A percentile compares a stretch with the other conserved stretches of the same genome.
phyloP scores from a whole-genome alignment of 2,888 invertebrate genomes.

The Brachycybe producta region DNA sequence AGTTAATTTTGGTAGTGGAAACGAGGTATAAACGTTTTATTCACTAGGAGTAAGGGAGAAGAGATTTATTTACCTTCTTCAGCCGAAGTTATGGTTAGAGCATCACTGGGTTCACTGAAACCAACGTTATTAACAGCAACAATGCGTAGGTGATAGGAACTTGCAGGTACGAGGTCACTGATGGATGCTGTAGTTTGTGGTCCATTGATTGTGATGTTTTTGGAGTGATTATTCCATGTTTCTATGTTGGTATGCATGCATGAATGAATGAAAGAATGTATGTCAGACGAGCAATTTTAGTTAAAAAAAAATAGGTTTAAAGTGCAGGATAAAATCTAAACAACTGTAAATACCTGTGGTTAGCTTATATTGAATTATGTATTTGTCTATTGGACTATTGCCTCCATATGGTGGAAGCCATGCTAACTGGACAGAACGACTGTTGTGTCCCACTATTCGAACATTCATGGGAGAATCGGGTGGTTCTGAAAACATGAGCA shows the following conservation, averaged over 20 bases:
- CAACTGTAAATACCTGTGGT: slow-evolving; percentile 31
- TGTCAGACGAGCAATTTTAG: too few species aligned
- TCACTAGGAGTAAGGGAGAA: slow-evolving; percentile 35
- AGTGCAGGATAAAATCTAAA: background rate
- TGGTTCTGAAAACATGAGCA: slow-evolving; percentile 54
- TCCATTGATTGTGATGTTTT: slow-evolving; percentile 16
- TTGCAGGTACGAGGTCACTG: slow-evolving; percentile 66
- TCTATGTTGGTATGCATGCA: slow-evolving; percentile 10
- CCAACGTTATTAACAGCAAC: slow-evolving; percentile 89
- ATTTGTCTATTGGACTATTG: slow-evolving; percentile 76
- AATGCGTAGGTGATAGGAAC: slow-evolving; percentile 81
- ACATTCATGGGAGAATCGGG: slow-evolving; percentile 80
- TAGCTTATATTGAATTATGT: slow-evolving; percentile 81
- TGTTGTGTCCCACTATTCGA: slow-evolving; percentile 78
- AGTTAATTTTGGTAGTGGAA: background rate
- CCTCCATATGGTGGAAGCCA: slow-evolving; percentile 89
- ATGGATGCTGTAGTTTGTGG: slow-evolving; percentile 13
- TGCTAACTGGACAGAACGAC: slow-evolving; percentile 77
- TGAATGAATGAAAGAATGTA: too few species aligned
- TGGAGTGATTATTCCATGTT: slow-evolving; percentile 13
- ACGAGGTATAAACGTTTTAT: background rate
- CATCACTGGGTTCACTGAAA: slow-evolving; percentile 77
- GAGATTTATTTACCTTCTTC: slow-evolving; percentile 69
- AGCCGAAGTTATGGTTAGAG: slow-evolving; percentile 85
- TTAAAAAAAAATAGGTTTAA: background rate